Conservation (phyloP, 2,888 invertebrate species). For the Drosophila hamatofila region DNA sequence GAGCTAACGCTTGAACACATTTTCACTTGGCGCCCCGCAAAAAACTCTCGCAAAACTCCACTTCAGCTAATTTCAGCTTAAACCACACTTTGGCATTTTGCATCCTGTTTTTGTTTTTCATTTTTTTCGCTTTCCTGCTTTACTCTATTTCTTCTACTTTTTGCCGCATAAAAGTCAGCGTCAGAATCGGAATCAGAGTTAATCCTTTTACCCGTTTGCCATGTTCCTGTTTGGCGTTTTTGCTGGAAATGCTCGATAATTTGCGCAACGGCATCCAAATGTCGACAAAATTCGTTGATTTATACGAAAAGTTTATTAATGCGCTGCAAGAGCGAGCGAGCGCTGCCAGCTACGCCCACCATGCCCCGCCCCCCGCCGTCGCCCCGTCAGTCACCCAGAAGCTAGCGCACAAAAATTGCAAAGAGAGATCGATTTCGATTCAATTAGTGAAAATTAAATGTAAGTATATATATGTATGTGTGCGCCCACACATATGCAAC, state of each 20-base stretch:
- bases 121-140: background rate
- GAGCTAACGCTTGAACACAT: background rate
- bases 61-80: slow-evolving; percentile 30
- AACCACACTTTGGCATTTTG: slow-evolving; percentile 38
- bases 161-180: slow-evolving; percentile 14
- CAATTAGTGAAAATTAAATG: slow-evolving; percentile 82
- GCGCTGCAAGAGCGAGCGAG: slow-evolving; percentile 51
- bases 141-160: slow-evolving; percentile 3
- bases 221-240: slow-evolving; percentile 23
- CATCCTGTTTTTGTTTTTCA: slow-evolving; percentile 1
- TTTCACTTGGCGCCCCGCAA: background rate
- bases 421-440: slow-evolving; percentile 78
- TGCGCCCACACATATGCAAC: slow-evolving; percentile 17
- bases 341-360: slow-evolving; percentile 20
- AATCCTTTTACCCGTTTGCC: slow-evolving; percentile 50
- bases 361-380: slow-evolving; percentile 1
- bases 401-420: slow-evolving; percentile 57
- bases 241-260: slow-evolving; percentile 41
- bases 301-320: slow-evolving; percentile 80
- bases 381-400: background rate
- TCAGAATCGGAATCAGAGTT: slow-evolving; percentile 31
- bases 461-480: slow-evolving; percentile 61
- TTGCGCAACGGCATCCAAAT: slow-evolving; percentile 57
- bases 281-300: slow-evolving; percentile 77
- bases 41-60: background rate